Percentiles rank a stretch among this genome's conserved stretches.
Conservation (phyloP, 2,113 vertebrate genomes). For the Lagopus muta region DNA sequence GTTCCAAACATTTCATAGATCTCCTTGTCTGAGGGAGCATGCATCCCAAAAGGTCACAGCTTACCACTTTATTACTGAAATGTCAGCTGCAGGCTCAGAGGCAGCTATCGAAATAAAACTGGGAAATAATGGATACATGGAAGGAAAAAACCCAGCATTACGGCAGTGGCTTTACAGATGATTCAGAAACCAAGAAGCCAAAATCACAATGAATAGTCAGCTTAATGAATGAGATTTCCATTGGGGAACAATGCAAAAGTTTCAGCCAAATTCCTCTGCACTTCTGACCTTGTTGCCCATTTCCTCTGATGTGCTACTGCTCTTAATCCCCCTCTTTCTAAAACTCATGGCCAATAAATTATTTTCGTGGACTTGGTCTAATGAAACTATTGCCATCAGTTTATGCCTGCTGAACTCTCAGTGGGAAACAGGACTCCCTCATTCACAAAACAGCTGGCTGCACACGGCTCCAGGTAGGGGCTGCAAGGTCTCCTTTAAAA, state of each 20-base stretch:
- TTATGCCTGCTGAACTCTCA: neutral
- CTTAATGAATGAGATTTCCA: neutral
- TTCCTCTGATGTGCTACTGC: neutral
- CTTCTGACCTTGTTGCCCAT: neutral
- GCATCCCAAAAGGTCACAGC: neutral
- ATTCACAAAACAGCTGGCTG: neutral
- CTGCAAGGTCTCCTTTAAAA: neutral
- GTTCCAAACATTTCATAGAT: neutral
- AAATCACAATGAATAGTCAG: constrained; percentile 5
- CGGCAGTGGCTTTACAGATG: constrained; percentile 19
- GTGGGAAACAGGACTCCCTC: neutral
- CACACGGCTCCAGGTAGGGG: neutral
- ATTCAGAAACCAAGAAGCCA: constrained; percentile 40
- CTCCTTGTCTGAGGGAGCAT: neutral
- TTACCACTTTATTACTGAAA: neutral
- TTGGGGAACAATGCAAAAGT: constrained; percentile 13
- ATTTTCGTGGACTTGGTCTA: neutral
- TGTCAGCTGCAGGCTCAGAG: neutral
- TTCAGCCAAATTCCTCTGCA: neutral
- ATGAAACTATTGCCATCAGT: neutral
- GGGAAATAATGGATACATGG: neutral
- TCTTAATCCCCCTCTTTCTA: neutral
- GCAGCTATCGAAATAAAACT: neutral
- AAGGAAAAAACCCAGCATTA: neutral
- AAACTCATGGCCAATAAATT: neutral